Conservation (phyloP, 23 tunicate genomes). For the Corella eumyota region DNA sequence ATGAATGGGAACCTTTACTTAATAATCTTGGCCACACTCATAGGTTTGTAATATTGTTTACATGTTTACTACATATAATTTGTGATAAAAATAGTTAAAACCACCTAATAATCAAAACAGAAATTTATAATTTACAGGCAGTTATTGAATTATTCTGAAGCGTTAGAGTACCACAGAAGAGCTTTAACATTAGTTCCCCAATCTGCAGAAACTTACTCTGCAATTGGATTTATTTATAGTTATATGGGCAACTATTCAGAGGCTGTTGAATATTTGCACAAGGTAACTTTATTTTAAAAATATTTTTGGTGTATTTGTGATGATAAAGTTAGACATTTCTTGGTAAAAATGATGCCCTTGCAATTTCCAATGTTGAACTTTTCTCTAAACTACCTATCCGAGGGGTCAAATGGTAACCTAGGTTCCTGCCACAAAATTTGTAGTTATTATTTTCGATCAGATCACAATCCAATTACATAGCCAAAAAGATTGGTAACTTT, state of each 20-base stretch:
- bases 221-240: constrained; percentile 55
- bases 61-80: neutral
- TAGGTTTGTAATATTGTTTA: constrained; percentile 21
- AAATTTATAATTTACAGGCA: too few relatives aligned
- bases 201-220: constrained; percentile 79
- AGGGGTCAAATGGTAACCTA: too few relatives aligned
- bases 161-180: constrained; percentile 54
- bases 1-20: constrained; percentile 84
- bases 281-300: constrained; percentile 16
- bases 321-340: too few relatives aligned
- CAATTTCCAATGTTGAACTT: too few relatives aligned
- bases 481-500: too few relatives aligned
- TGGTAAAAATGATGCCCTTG: too few relatives aligned
- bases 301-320: neutral
- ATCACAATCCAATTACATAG: too few relatives aligned
- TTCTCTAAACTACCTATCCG: neutral
- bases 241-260: constrained; percentile 69
- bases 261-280: constrained; percentile 80
- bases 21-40: constrained; percentile 79
- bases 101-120: neutral
- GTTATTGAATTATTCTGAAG: constrained; percentile 39
- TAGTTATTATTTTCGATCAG: too few relatives aligned
- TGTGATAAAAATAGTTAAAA: neutral
- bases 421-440: too few relatives aligned
- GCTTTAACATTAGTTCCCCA: constrained; percentile 71